Base-by-base conservation (phyloP, 2,113 vertebrate species). In the Aviceda subcristata region DNA sequence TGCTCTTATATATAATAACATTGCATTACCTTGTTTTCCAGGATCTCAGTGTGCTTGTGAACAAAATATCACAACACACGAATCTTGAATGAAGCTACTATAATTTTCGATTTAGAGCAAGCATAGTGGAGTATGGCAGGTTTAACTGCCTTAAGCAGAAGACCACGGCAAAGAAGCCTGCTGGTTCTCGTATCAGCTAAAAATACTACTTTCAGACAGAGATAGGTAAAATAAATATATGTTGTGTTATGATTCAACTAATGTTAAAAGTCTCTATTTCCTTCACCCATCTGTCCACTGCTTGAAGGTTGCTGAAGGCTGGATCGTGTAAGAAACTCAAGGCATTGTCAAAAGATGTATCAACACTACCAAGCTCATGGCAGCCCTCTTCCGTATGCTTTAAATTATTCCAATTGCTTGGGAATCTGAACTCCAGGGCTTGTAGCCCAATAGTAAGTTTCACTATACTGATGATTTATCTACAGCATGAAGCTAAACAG, bases 241-340 rank as follows among this genome's bases (percentile, higher is more conserved):
- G 6, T 46, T 79, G 36, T 77, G 10, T 36, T 85, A 17, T 4
- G 1, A 76, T 83, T n/a, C 53, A 64, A 57, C 20, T 34, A 11
- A 16, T 10, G 11, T 38, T 53, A n/a, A 59, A 69, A 87, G 11
- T 12, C 34, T 55, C 2, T 17, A 23, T 71, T 91, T 86, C 27
- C 34, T 81, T 75, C 36, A 43, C 3, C 7, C 4, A 1, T 36
- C 55, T 66, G 16, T n/a, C 16, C 18, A 27, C 63, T 63, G 30
- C 63, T 29, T 62, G 59, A 59, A 86, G 26, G 17, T 20, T 66
- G 39, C 50, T 59, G 48, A 66, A 51, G 16, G 27, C 10, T 71
- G 45, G 26, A 63, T 29, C 11, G 8, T 1, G 2, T 38, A 21
- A 77, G 64, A 87, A 83, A 81, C 19, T 36, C 0, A 0, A 88